Evolutionary conservation across 2,113 vertebrate species (phyloP).

Genomic region (Lipotes vexillifer): DNA sequence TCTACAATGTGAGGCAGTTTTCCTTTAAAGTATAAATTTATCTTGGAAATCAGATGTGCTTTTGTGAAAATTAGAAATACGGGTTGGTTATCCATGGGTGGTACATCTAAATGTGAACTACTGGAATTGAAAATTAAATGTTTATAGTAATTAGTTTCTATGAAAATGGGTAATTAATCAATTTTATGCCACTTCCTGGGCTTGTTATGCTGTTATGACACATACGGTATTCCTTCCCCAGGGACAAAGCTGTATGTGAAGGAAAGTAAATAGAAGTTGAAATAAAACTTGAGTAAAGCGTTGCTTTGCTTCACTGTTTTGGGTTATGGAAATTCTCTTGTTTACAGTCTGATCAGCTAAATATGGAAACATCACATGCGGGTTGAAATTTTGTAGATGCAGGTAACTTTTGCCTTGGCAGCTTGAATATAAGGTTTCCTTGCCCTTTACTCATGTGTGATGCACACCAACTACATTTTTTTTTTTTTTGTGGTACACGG

Average conservation of each 20-base stretch:
- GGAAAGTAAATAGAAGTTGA: neutral
- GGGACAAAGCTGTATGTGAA: neutral
- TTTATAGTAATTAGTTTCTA: constrained; percentile 8
- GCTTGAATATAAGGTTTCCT: neutral
- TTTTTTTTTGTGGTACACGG: too few relatives aligned
- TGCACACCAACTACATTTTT: neutral
- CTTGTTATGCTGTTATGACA: neutral
- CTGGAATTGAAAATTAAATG: constrained; percentile 12
- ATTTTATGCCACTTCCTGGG: neutral
- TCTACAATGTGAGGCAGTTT: neutral
- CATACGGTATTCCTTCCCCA: neutral
- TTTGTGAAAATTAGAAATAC: constrained; percentile 22
- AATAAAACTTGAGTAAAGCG: neutral
- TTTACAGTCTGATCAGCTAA: neutral
- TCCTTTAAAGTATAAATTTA: neutral
- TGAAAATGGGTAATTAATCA: neutral
- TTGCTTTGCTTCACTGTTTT: neutral
- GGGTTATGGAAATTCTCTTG: neutral
- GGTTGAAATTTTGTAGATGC: neutral
- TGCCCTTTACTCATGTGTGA: neutral
- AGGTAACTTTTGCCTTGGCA: neutral
- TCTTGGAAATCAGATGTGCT: neutral
- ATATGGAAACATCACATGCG: neutral
- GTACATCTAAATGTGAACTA: neutral
- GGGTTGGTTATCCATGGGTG: neutral